A percentile compares a stretch with the other conserved stretches of the same genome.
phyloP scores from a whole-genome alignment of 2,888 invertebrate genomes.

The Mantis religiosa region DNA sequence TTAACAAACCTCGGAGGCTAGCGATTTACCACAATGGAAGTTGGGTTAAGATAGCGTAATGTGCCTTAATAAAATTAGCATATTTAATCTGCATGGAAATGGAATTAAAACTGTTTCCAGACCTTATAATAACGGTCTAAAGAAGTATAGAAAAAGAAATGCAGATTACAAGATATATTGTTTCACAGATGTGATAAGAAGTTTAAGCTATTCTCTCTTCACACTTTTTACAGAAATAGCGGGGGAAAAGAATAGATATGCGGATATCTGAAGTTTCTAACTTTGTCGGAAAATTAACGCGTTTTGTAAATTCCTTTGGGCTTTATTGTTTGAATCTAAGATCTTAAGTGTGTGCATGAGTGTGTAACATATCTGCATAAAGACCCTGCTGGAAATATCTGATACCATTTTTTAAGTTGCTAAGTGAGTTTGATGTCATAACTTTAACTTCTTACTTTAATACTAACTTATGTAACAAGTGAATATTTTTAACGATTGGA shows the following conservation, averaged over 20 bases:
- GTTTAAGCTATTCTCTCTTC: not conserved
- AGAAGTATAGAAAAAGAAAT: not conserved
- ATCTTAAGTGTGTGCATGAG: not conserved
- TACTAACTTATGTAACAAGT: too few relatives aligned
- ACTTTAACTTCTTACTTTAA: too few relatives aligned
- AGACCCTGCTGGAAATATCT: too few relatives aligned
- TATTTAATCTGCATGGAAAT: not conserved
- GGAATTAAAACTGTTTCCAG: not conserved
- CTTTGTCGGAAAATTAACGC: not conserved
- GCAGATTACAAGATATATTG: not conserved
- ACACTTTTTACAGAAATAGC: not conserved
- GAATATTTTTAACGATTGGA: too few relatives aligned
- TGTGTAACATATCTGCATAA: not conserved
- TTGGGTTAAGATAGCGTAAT: not conserved
- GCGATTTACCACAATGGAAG: not conserved
- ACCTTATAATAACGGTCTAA: not conserved
- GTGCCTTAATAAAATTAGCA: not conserved
- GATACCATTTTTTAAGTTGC: too few relatives aligned
- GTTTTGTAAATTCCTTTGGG: not conserved
- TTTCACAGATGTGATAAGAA: not conserved
- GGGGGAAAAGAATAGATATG: not conserved
- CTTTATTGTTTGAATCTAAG: not conserved
- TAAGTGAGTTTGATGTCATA: too few relatives aligned
- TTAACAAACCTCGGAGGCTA: not conserved
- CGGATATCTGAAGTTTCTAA: not conserved